These are phyloP conservation scores for Probaryconus sp. DNA, from an alignment of 1,140 invertebrate genomes.

Conservation along the genomic window DNA sequence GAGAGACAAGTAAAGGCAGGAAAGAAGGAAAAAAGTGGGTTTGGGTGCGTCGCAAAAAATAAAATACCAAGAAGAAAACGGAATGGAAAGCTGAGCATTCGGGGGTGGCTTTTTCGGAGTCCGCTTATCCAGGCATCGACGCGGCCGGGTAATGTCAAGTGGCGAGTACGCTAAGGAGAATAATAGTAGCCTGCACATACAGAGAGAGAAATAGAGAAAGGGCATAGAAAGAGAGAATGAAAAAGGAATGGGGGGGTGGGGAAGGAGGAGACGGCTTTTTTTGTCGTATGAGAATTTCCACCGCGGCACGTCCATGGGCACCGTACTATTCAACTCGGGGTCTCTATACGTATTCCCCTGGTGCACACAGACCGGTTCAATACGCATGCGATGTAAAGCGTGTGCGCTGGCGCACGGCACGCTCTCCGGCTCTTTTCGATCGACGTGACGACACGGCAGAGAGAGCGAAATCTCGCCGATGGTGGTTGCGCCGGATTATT, in stretches of 20 bases:
- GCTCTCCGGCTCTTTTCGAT: constrained; percentile 73
- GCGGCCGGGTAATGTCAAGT: constrained; percentile 47
- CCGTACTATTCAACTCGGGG: constrained; percentile 39
- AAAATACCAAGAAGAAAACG: constrained; percentile 13
- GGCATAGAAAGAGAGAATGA: too few relatives aligned
- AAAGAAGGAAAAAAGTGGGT: constrained; percentile 17
- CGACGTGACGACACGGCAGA: constrained; percentile 70
- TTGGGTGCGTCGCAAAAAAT: constrained; percentile 7
- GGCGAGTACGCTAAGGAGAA: constrained; percentile 50
- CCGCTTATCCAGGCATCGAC: constrained; percentile 40
- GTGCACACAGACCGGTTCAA: constrained; percentile 64
- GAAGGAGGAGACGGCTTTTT: constrained; percentile 54
- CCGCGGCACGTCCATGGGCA: constrained; percentile 55
- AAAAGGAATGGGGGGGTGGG: too few relatives aligned
- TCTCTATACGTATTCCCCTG: constrained; percentile 29
- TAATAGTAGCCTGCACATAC: constrained; percentile 47
- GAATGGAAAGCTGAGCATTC: constrained; percentile 23
- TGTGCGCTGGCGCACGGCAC: constrained; percentile 67
- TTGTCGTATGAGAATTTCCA: constrained; percentile 48
- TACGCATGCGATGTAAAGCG: constrained; percentile 75
- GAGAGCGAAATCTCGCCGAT: constrained; percentile 66
- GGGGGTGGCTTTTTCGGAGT: constrained; percentile 41
- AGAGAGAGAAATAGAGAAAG: too few relatives aligned
- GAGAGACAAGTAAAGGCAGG: constrained; percentile 11
- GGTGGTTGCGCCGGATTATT: constrained; percentile 57